Conservation (phyloP, 2,797 vertebrate genomes). For the Argyrosomus regius region DNA sequence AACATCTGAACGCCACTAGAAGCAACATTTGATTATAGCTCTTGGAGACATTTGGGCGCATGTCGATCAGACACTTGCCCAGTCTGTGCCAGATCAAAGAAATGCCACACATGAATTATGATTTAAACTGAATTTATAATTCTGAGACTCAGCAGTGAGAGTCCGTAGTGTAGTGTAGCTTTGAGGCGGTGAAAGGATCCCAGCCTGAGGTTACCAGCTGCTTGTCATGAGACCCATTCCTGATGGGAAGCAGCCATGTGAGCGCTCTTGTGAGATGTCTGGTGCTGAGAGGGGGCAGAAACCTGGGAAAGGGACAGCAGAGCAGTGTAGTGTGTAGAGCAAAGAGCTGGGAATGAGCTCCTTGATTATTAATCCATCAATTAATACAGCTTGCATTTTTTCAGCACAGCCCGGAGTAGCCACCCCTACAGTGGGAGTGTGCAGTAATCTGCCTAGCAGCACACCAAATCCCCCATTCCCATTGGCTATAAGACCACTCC, state of each 20-base stretch:
- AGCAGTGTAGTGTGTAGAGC: neutral
- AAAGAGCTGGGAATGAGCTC: constrained; percentile 1
- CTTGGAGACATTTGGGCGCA: neutral
- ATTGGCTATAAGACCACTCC: constrained; percentile 72
- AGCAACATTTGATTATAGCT: neutral
- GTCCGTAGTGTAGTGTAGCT: constrained; percentile 5
- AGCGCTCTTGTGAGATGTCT: constrained; percentile 76
- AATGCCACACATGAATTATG: neutral
- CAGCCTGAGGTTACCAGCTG: constrained; percentile 68
- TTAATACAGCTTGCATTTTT: constrained; percentile 30
- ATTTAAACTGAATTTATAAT: neutral
- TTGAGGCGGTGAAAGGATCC: constrained; percentile 26
- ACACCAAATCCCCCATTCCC: constrained; percentile 52
- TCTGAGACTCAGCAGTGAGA: neutral
- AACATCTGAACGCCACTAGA: neutral
- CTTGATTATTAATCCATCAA: constrained; percentile 17
- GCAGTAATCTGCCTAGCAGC: constrained; percentile 77
- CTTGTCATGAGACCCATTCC: constrained; percentile 78
- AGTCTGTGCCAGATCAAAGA: constrained; percentile 9
- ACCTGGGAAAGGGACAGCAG: constrained; percentile 17
- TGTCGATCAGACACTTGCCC: neutral
- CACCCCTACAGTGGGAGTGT: constrained; percentile 26
- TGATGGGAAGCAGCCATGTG: constrained; percentile 72
- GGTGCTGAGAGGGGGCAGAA: constrained; percentile 35
- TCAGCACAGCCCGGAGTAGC: constrained; percentile 32